Evolutionary conservation across 23 tunicate genomes (phyloP), one percentile per base, ranked within the genome.

Genomic region (Trididemnum clinides): DNA sequence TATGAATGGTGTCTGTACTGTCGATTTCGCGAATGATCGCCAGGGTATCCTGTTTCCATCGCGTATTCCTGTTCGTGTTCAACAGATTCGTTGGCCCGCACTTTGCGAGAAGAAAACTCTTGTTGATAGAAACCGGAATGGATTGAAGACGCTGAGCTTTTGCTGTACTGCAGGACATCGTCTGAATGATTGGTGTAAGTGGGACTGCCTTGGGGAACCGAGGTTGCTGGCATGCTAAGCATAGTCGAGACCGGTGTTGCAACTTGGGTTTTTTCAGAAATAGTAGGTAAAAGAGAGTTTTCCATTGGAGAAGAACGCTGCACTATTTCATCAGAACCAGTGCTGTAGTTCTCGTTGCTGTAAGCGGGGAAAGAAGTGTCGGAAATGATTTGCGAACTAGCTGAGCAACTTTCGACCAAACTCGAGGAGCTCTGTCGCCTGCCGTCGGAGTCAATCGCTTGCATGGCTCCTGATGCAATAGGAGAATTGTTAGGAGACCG

Each of bases 1-100:
- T 64, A 87, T 10, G 91, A 87, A n/a, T 86, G 62, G 39, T 79
- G 84, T 15, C 91, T 80, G 7, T 64, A 71, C 51, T 76, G 91
- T 6, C 85, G 35, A 10, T 34, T 34, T 3, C 66, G 65, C n/a
- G 83, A 51, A 51, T 15, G 3, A 2, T 78, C 82, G 25, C 22
- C 26, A 0, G 44, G 4, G 2, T 29, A 77, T 34, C 3, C 38
- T 12, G 75, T 7, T 10, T 50, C 63, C 66, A 65, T 51, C 20
- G 35, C 21, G 34, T 70, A 83, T 2, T 39, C 75, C 15, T 78
- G 65, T 3, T 22, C 66, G 30, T 38, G 81, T 5, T 80, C 71
- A 37, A 44, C 28, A 50, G 49, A 30, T 30, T 21, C 22, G 1
- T 29, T 35, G 4, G 7, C 5, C 37, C 72, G 28, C 1, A 64